phyloP scores from a whole-genome alignment of 2,888 invertebrate species.

The Mylabris sibirica region DNA sequence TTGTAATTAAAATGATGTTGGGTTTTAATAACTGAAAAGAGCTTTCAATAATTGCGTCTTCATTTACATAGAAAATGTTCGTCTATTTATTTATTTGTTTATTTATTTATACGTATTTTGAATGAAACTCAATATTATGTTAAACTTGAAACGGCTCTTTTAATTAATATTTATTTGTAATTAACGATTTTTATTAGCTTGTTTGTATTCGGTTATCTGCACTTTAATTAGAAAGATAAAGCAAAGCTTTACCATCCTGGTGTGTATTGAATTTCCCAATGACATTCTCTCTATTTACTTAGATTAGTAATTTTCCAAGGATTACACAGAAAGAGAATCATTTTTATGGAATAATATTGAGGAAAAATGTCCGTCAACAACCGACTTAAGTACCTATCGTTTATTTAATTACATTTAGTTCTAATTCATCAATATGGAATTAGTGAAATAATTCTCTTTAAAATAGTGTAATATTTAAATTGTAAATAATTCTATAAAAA shows the following conservation, averaged over 20 bases:
- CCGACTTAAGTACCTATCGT: background rate
- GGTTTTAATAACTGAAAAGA: background rate
- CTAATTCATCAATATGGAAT: background rate
- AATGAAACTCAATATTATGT: background rate
- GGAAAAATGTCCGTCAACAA: background rate
- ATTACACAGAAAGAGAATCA: background rate
- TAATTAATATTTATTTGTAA: slow-evolving; percentile 1
- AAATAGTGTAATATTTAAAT: background rate
- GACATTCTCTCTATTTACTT: background rate
- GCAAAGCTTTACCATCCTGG: background rate
- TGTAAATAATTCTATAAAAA: background rate
- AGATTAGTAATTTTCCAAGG: background rate
- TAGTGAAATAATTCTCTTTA: background rate
- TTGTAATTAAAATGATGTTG: background rate
- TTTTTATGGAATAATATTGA: background rate
- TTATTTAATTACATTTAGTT: background rate
- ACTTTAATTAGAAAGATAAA: slow-evolving; percentile 5
- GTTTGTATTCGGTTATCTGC: background rate
- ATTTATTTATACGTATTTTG: background rate
- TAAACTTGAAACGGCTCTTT: background rate
- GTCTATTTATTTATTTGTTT: background rate
- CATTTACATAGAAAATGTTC: background rate
- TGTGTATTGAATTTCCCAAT: background rate
- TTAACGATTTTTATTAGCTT: background rate
- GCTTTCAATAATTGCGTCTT: background rate